Evolutionary conservation across 2,888 invertebrate species (phyloP).

Genomic region (Steinernema carpocapsae): DNA sequence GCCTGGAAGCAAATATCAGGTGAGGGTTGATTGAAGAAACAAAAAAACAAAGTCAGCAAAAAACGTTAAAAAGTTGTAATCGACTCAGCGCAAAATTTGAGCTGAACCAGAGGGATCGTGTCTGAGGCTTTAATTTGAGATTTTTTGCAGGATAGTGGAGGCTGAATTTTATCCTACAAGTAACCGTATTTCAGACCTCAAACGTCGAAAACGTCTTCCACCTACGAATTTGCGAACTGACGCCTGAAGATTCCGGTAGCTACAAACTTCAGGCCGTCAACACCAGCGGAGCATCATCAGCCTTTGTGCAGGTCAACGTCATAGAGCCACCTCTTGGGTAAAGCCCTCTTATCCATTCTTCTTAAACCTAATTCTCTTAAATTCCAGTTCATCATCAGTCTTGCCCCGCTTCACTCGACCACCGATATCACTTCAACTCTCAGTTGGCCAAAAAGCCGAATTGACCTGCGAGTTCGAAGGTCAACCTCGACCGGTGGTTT

Average conservation of each 20-base stretch:
- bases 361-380: not conserved
- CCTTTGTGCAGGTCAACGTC: constrained; percentile 48
- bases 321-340: constrained; percentile 40
- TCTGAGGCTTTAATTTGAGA: no score
- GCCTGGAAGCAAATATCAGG: constrained; percentile 51
- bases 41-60: no score
- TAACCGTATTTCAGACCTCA: constrained; percentile 48
- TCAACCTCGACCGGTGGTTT: constrained; percentile 53
- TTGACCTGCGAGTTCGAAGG: constrained; percentile 61
- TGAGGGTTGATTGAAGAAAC: no score
- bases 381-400: constrained; percentile 40
- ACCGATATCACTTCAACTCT: constrained; percentile 58
- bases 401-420: constrained; percentile 58
- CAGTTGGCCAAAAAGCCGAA: constrained; percentile 51
- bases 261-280: constrained; percentile 60
- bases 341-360: not conserved
- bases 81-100: no score
- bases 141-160: no score
- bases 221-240: constrained; percentile 52
- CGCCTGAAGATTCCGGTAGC: constrained; percentile 54
- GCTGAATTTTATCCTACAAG: no score
- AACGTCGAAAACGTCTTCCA: constrained; percentile 56
- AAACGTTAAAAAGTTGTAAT: no score
- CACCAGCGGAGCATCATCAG: constrained; percentile 37
- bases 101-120: no score